phyloP scores from a whole-genome alignment of 2,797 vertebrate genomes.

The Scomberomorus guttatus region DNA sequence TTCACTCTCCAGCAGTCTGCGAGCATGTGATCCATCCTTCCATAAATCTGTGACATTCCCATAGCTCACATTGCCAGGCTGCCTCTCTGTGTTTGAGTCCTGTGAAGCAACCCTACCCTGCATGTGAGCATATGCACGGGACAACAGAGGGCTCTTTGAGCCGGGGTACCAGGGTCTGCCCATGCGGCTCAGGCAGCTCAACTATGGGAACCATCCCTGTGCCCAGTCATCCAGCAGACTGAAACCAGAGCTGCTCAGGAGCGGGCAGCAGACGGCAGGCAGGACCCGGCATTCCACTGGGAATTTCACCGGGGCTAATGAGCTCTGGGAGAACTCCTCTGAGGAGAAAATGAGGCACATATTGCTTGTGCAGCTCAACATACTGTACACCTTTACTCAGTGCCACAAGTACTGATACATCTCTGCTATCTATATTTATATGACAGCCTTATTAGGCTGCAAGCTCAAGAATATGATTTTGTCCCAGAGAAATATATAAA shows the following conservation, averaged over 20 bases:
- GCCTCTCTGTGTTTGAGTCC: conserved; percentile 42
- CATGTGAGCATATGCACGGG: conserved; percentile 57
- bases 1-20: conserved; percentile 71
- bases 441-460: not conserved
- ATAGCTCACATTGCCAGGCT: conserved; percentile 75
- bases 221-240: conserved; percentile 73
- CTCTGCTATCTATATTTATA: conserved; percentile 5
- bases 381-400: conserved; percentile 21
- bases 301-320: conserved; percentile 68
- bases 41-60: conserved; percentile 81
- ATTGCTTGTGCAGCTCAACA: conserved; percentile 22
- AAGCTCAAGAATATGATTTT: not conserved
- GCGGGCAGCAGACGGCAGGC: conserved; percentile 71
- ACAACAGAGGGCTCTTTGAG: conserved; percentile 86
- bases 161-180: conserved; percentile 63
- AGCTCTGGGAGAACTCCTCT: conserved; percentile 46
- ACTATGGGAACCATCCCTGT: conserved; percentile 81
- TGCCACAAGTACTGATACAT: not conserved
- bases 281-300: conserved; percentile 67
- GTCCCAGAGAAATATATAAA: not conserved
- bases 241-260: conserved; percentile 75
- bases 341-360: conserved; percentile 36
- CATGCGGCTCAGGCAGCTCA: conserved; percentile 77
- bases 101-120: conserved; percentile 35
- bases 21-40: conserved; percentile 83